These are phyloP conservation scores for Stichodactyla helianthus DNA, from an alignment of 64 coral and sea anemone genomes.

Conservation along the genomic window DNA sequence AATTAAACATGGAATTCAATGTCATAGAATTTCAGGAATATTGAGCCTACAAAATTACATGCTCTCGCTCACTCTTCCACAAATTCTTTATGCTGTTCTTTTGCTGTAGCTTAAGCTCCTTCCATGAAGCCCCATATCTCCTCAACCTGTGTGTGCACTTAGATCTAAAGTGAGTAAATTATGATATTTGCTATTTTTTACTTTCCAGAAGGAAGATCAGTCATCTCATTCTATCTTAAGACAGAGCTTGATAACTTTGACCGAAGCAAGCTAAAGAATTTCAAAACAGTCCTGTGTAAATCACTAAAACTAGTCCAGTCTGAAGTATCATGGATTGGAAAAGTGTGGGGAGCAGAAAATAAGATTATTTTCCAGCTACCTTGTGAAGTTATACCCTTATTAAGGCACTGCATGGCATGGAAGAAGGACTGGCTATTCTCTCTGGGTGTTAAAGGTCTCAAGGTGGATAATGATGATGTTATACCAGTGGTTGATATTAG, in stretches of 20 bases:
- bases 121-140: no score
- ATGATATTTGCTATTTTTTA: neutral
- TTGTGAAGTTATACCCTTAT: slow-evolving; percentile 25
- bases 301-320: slow-evolving; percentile 42
- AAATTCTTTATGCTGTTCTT: no score
- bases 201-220: slow-evolving; percentile 22
- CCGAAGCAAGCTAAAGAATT: slow-evolving; percentile 32
- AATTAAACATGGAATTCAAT: no score
- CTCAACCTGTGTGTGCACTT: no score
- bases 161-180: neutral
- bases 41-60: no score
- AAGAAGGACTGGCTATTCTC: slow-evolving; percentile 76
- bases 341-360: slow-evolving; percentile 17
- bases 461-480: slow-evolving; percentile 32
- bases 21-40: no score
- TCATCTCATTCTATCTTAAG: slow-evolving; percentile 47
- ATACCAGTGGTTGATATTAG: slow-evolving; percentile 67
- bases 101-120: no score
- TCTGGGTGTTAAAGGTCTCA: slow-evolving; percentile 21
- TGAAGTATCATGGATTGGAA: slow-evolving; percentile 57
- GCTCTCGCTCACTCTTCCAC: no score
- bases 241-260: slow-evolving; percentile 36
- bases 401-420: slow-evolving; percentile 74
- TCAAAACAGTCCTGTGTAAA: slow-evolving; percentile 70
- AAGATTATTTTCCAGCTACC: slow-evolving; percentile 58